Evolutionary conservation across 2,113 vertebrate species (phyloP).

Genomic region (Chiloscyllium plagiosum): DNA sequence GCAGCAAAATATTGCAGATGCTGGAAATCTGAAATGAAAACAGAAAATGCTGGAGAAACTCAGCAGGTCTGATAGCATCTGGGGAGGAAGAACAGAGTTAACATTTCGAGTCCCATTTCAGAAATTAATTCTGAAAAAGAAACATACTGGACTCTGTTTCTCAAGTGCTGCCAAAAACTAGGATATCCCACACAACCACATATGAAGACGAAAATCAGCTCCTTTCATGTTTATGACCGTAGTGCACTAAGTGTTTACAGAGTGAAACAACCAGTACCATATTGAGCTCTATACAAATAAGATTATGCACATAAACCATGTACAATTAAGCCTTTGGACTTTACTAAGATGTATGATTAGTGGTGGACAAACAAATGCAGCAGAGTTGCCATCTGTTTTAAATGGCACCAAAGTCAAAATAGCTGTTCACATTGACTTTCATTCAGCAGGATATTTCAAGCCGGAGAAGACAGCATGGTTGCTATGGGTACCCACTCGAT

Average conservation of each 20-base stretch:
- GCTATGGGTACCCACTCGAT: conserved; percentile 19
- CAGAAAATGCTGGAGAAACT: no score
- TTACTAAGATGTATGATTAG: not conserved
- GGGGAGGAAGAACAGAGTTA: no score
- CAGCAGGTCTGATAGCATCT: no score
- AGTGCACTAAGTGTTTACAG: not conserved
- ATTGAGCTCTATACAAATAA: not conserved
- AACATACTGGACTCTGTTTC: no score
- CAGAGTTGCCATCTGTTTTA: no score
- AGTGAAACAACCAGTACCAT: not conserved
- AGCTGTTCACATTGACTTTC: not conserved
- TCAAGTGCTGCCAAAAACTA: not conserved
- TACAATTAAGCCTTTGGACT: not conserved
- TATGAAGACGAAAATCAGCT: not conserved
- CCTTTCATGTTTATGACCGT: not conserved
- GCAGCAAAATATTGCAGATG: no score
- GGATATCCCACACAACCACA: not conserved
- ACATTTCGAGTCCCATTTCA: no score
- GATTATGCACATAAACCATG: not conserved
- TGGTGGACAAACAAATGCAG: not conserved
- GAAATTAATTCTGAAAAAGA: no score
- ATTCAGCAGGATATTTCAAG: not conserved
- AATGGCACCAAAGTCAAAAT: not conserved
- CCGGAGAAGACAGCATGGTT: conserved; percentile 2
- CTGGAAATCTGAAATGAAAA: no score